Evolutionary conservation across 2,113 vertebrate genomes (phyloP), one percentile per base, ranked within the genome.

Genomic region (Notarius lentiginosus): DNA sequence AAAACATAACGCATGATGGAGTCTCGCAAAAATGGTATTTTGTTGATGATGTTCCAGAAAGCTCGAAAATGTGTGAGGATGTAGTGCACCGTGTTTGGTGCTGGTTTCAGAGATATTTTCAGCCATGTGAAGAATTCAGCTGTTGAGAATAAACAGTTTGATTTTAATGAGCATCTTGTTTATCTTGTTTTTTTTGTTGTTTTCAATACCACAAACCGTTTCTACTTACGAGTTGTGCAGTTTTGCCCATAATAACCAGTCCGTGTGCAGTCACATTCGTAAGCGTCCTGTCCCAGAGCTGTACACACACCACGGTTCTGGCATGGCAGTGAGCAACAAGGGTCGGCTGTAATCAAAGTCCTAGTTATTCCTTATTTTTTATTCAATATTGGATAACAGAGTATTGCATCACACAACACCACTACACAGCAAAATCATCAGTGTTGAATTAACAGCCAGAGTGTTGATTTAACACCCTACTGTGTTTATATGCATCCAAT

Each of bases 21-120:
- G 72, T 97, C 94, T 9, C 95, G 90, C 68, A 99, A 88, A 91
- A 98, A 98, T 4, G 97, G 95, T 85, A 99, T 93, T 70, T 92
- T 97, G 93, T 99, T 99, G 86, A 99, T n/a, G n/a, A 99, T 96
- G 91, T 96, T 95, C 98, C 98, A 99, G 91, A 95, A 93, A 22
- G 95, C 96, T 92, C 95, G 95, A 92, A 97, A 99, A 90, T 99
- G 97, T 2, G 98, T 98, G 49, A 99, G 96, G 85, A 99, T 96
- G 89, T 99, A 97, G 90, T 99, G 98, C 30, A 99, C 94, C 0
- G 97, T 97, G 90, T 97, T 96, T 0, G 98, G 98, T 0, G 95
- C 91, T 0, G 98, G 98, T 86, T 98, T 99, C 92, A 99, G 75
- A 0, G 91, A 79, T 0, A 96, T 0, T 90, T 90, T 98, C 80